Evolutionary conservation across 2,888 invertebrate species (phyloP), one percentile per base, ranked within the genome.

Genomic region (Coelopa pilipes): DNA sequence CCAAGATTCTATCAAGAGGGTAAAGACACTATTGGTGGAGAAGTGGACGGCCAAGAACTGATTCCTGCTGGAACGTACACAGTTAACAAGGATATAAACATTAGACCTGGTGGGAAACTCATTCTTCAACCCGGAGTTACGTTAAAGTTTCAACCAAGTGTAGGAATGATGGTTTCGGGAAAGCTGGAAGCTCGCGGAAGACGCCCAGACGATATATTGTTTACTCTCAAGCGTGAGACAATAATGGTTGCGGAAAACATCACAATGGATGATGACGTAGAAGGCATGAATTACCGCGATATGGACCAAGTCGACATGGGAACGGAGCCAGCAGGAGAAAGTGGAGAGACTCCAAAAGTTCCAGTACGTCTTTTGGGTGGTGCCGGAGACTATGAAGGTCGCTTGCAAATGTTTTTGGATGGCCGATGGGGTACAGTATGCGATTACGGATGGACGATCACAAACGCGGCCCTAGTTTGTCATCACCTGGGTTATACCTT

Each of bases 341-440:
- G 89, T 15, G 90, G 91, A 77, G 87, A 90, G 10, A 73, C 75
- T 0, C 90, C 92, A 0, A 88, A 90, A 69, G 89, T 92, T 1
- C 93, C 94, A 0, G 93, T 97, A 9, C 90, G 96, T 77, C 89
- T 98, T 50, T 89, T 95, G 1, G 96, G 96, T 21, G 97, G 97
- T 0, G 90, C 91, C 76, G 93, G 93, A 1, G 91, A 91, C 70
- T 91, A 92, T 55, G 97, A 98, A 89, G 99, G 99, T 0, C 90
- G 98, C 78, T 86, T 96, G 53, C 95, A 96, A 89, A 91, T 98
- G 0, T 91, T 92, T 81, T 89, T 98, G 11, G 92, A 94, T 75
- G 93, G 93, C 0, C 92, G 93, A 84, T 99, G 99, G 99, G 99
- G 99, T 50, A 98, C 98, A 0, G 96, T 99, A 0, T 99, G 99